Evolutionary conservation across 2,113 vertebrate genomes (phyloP).

Genomic region (Mustela nigripes): DNA sequence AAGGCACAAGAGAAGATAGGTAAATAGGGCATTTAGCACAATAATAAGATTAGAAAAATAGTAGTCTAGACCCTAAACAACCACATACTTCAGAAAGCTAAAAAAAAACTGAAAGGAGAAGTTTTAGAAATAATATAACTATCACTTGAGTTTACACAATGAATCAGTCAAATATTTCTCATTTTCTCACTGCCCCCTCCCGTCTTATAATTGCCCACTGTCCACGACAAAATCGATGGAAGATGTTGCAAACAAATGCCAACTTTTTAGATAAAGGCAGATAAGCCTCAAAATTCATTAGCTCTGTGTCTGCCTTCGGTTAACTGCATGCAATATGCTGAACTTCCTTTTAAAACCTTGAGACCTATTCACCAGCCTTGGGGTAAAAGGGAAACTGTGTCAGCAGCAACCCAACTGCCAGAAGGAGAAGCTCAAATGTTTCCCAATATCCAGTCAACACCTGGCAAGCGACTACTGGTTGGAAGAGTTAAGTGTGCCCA

Average conservation of each 20-base stretch:
- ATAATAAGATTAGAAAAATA: background rate
- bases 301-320: constrained; percentile 4
- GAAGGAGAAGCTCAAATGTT: constrained; percentile 60
- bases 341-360: constrained; percentile 67
- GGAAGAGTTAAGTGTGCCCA: background rate
- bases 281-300: constrained; percentile 6
- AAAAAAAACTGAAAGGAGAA: constrained; percentile 19
- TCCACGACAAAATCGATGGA: background rate
- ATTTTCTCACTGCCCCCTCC: background rate
- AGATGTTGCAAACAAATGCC: background rate
- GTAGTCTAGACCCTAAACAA: background rate
- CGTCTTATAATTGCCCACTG: background rate
- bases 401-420: constrained; percentile 49
- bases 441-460: constrained; percentile 49
- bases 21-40: background rate
- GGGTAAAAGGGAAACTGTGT: constrained; percentile 60
- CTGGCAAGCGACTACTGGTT: background rate
- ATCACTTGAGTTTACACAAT: constrained; percentile 20
- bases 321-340: constrained; percentile 54
- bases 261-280: background rate
- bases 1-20: background rate
- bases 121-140: constrained; percentile 13
- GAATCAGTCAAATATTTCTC: constrained; percentile 47
- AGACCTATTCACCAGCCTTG: constrained; percentile 30
- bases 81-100: background rate